Base-by-base conservation (phyloP, 2,888 invertebrate genomes). In the Limnephilus lunatus region DNA sequence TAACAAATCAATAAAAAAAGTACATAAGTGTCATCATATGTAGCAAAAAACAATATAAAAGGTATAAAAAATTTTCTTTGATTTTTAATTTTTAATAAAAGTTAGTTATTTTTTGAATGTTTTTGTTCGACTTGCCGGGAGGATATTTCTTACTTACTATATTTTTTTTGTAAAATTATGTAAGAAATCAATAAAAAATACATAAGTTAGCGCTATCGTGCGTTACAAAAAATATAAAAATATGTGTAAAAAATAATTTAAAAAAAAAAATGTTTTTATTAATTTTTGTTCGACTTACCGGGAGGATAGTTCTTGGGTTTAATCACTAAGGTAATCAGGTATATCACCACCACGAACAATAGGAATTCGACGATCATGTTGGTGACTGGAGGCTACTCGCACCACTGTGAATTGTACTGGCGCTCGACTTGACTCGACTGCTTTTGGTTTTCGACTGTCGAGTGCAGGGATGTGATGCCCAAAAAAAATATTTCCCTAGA, bases 251-350 rank as follows among this genome's bases (percentile, higher is more conserved):
- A 12, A 44, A 11, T 44, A 0, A 12, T 48, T 68, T 68, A n/a
- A 9, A n/a, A n/a, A n/a, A n/a, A n/a, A n/a, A n/a, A n/a, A n/a
- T 68, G 2, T n/a, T n/a, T 68, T 68, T 25, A n/a, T 25, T 32
- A 4, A 2, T 82, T 83, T 83, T 83, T 15, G 7, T 32, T 32
- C 32, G 82, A 91, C 93, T 92, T 81, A 93, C 93, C 93, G 25
- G 93, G 93, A 5, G 93, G 93, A 89, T 92, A 93, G 19, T 92
- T 92, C 89, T 90, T 93, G 30, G 93, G 93, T 81, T 93, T 93
- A 68, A 93, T 93, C 90, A 92, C 86, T 48, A 90, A 35, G n/a
- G 91, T 83, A 39, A 90, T 81, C 68, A 92, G 44, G 81, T 93
- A 93, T 32, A 90, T 81, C 19, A 93, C 31, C 44, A 90, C 81